These are phyloP conservation scores for Oreocharis arfaki DNA, from an alignment of 2,113 vertebrate genomes.

Conservation along the genomic window DNA sequence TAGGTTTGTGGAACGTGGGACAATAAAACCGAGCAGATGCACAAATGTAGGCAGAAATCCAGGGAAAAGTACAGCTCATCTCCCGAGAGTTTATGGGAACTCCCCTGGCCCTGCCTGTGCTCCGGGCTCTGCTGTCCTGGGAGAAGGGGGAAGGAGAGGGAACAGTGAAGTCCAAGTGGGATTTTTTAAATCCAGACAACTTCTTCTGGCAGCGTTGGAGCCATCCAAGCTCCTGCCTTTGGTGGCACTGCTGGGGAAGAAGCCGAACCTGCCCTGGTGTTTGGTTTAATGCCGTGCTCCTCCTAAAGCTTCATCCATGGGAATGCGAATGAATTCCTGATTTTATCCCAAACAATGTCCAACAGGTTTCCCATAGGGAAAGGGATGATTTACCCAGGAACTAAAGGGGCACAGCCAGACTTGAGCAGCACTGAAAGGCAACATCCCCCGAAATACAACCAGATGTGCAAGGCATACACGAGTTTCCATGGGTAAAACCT, in stretches of 20 bases:
- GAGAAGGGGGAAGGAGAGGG: not conserved
- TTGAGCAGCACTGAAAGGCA: not conserved
- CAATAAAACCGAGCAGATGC: not conserved
- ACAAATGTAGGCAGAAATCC: not conserved
- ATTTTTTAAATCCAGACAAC: not conserved
- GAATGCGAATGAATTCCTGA: not conserved
- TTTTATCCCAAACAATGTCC: not conserved
- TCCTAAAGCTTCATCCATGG: not conserved
- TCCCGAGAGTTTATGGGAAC: not conserved
- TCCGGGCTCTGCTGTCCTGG: not conserved
- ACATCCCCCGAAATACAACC: conserved; percentile 4
- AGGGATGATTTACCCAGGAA: not conserved
- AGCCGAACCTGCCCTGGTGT: not conserved
- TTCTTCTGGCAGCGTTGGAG: not conserved
- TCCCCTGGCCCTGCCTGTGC: rapidly evolving
- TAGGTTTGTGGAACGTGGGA: not conserved
- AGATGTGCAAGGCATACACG: not conserved
- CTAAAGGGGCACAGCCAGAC: not conserved
- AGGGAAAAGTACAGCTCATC: not conserved
- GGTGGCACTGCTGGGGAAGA: not conserved
- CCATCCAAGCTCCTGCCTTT: not conserved
- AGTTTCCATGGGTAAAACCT: not conserved
- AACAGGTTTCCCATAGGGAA: not conserved
- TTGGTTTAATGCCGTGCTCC: not conserved
- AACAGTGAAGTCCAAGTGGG: not conserved